Conservation (phyloP, 2,113 vertebrate species). For the Pseudolaguvia tuberculata region DNA sequence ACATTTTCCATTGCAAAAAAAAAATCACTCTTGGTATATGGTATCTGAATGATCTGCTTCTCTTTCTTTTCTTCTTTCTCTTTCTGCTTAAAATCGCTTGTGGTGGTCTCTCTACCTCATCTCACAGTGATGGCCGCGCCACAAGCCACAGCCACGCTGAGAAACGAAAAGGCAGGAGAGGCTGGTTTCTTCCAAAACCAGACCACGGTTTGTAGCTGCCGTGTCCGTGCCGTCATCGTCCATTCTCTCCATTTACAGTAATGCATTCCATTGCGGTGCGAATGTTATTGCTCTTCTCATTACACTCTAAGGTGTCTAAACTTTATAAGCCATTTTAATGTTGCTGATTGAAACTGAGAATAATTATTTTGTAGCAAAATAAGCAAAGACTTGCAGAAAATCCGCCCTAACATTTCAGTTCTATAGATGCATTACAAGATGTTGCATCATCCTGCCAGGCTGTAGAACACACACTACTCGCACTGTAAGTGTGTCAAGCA, state of each 20-base stretch:
- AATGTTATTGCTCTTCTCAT: constrained; percentile 43
- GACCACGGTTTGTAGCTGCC: constrained; percentile 98
- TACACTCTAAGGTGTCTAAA: neutral
- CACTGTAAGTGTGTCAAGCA: neutral
- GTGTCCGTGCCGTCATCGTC: constrained; percentile 68
- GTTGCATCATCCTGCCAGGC: neutral
- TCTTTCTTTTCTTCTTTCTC: constrained; percentile 75
- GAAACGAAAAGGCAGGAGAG: constrained; percentile 99
- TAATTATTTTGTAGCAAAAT: neutral
- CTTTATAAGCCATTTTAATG: neutral
- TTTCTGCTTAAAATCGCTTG: constrained; percentile 56
- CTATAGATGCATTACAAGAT: no score
- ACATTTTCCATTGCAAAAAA: constrained; percentile 87
- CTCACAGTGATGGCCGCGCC: constrained; percentile 96
- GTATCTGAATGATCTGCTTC: constrained; percentile 87
- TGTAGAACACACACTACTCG: neutral
- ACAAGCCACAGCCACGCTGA: constrained; percentile 97
- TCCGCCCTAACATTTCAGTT: neutral
- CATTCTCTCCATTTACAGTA: constrained; percentile 77
- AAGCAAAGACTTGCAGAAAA: neutral
- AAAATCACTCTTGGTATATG: constrained; percentile 72
- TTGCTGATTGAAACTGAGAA: neutral
- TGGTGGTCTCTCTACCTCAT: constrained; percentile 54
- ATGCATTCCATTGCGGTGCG: constrained; percentile 56
- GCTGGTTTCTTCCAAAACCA: constrained; percentile 98